phyloP scores from a whole-genome alignment of 2,113 vertebrate genomes.

The Gracilinanus agilis region DNA sequence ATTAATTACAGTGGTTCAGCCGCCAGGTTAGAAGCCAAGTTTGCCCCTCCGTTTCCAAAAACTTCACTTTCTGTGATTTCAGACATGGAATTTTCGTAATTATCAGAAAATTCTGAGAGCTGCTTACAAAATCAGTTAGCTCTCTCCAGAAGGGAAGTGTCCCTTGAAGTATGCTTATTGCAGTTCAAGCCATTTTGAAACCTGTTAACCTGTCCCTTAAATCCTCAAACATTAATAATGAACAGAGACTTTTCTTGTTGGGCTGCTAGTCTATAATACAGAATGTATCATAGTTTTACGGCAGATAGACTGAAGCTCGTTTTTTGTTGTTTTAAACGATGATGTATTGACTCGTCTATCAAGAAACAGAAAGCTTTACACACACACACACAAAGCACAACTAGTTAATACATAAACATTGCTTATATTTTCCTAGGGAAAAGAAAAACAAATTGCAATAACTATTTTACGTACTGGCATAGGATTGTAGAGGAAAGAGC shows the following conservation, averaged over 20 bases:
- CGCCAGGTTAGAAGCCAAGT: slow-evolving; percentile 73
- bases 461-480: background rate
- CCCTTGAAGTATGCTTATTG: slow-evolving; percentile 37
- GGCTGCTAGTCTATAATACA: slow-evolving; percentile 25
- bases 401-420: background rate
- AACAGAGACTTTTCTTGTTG: slow-evolving; percentile 21
- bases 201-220: slow-evolving; percentile 32
- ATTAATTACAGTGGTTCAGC: slow-evolving; percentile 76
- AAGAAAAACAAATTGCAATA: background rate
- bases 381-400: background rate
- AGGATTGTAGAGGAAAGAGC: background rate
- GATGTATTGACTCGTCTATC: background rate
- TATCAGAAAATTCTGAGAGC: slow-evolving; percentile 52
- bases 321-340: slow-evolving; percentile 52
- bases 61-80: slow-evolving; percentile 65
- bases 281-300: slow-evolving; percentile 41
- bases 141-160: slow-evolving; percentile 43
- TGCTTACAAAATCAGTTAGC: slow-evolving; percentile 44
- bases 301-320: slow-evolving; percentile 1
- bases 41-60: slow-evolving; percentile 64
- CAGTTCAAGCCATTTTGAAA: slow-evolving; percentile 43
- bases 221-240: slow-evolving; percentile 45
- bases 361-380: background rate
- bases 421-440: background rate
- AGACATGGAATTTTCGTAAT: slow-evolving; percentile 65